Evolutionary conservation across 2,797 vertebrate genomes (phyloP).

Genomic region (Triplophysa bombifrons): DNA sequence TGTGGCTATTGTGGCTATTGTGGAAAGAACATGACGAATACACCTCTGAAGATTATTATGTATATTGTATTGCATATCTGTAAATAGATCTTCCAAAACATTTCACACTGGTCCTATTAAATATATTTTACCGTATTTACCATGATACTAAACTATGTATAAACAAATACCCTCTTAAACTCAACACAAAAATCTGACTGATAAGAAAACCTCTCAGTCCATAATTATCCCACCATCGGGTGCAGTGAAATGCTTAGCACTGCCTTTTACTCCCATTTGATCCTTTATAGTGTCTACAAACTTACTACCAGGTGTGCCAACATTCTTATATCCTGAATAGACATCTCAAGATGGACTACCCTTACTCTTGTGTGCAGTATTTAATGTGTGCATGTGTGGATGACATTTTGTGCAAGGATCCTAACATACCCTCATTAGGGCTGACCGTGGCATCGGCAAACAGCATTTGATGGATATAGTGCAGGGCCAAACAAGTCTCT

Average conservation of each 20-base stretch:
- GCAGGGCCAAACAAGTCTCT: constrained; percentile 73
- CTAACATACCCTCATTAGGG: constrained; percentile 79
- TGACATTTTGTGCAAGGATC: constrained; percentile 59
- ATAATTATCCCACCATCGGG: constrained; percentile 12
- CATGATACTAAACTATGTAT: no score
- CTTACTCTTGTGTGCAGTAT: constrained; percentile 19
- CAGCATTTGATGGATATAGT: constrained; percentile 83
- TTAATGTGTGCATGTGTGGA: constrained; percentile 36
- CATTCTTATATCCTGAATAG: constrained; percentile 5
- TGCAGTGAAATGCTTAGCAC: constrained; percentile 1
- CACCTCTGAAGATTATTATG: no score
- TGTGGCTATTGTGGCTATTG: no score
- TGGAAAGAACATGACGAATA: no score
- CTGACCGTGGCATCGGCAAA: constrained; percentile 80
- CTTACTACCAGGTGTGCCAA: constrained; percentile 5
- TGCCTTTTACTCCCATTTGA: constrained; percentile 12
- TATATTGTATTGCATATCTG: no score
- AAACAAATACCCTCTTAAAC: no score
- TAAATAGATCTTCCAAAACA: no score
- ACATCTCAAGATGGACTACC: constrained; percentile 1
- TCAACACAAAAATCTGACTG: constrained; percentile 29
- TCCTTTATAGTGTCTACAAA: not conserved
- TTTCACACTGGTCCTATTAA: not conserved
- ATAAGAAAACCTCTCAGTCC: constrained; percentile 9
- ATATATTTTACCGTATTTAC: not conserved